phyloP scores from a whole-genome alignment of 2,113 vertebrate genomes.

The Jaculus jaculus region DNA sequence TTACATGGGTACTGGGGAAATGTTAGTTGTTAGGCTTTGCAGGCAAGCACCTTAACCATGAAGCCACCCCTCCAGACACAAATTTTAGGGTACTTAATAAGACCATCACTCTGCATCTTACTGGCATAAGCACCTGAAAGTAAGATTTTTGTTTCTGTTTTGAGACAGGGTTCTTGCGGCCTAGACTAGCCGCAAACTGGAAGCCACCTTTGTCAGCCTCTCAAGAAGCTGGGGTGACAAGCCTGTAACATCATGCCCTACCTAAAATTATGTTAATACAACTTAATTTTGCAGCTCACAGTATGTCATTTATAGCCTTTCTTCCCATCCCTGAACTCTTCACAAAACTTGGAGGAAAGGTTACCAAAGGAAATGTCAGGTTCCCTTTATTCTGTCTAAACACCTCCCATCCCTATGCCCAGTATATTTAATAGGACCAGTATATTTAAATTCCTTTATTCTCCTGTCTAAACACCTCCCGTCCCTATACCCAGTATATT shows the following conservation, averaged over 20 bases:
- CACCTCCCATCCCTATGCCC: no score
- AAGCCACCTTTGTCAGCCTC: neutral
- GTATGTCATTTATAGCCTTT: neutral
- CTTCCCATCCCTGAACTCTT: neutral
- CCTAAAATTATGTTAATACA: neutral
- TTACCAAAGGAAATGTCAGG: neutral
- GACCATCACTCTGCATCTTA: fast-evolving
- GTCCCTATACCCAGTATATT: fast-evolving
- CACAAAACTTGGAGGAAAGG: neutral
- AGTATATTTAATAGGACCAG: no score
- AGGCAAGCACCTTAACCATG: no score
- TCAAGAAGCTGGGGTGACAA: neutral
- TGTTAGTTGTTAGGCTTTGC: no score
- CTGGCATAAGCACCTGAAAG: neutral
- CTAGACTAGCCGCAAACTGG: neutral
- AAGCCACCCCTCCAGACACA: no score
- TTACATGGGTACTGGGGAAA: no score
- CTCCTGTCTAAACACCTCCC: neutral
- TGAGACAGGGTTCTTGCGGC: neutral
- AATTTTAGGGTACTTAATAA: neutral
- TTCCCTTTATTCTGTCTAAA: neutral
- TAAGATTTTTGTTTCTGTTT: neutral
- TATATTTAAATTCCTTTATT: no score
- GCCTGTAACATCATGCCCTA: neutral
- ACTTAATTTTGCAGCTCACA: neutral